Conservation (phyloP, 2,113 vertebrate species). For the Sylvia atricapilla region DNA sequence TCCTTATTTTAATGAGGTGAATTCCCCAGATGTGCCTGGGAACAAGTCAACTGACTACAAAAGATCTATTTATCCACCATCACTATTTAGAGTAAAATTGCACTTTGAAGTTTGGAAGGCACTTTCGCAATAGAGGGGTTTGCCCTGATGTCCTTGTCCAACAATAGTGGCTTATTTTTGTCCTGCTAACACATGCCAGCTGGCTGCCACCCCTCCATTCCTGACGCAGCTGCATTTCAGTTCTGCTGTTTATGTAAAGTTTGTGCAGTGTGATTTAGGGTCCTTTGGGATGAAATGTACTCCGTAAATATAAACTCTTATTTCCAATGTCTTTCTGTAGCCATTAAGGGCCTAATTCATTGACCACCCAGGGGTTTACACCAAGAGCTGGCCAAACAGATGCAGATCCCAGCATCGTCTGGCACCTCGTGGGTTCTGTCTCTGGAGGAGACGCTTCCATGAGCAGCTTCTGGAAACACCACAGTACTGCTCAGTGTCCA, state of each 20-base stretch:
- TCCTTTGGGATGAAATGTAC: slow-evolving; percentile 33
- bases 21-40: not conserved
- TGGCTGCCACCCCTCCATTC: slow-evolving; percentile 46
- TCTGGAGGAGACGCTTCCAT: not conserved
- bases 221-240: not conserved
- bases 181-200: slow-evolving; percentile 33
- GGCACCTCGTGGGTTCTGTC: not conserved
- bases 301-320: not conserved
- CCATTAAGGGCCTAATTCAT: not conserved
- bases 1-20: not conserved
- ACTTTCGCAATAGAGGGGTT: slow-evolving; percentile 36
- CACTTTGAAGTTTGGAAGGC: slow-evolving; percentile 10
- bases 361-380: not conserved
- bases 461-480: not conserved
- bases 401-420: not conserved
- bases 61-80: not conserved
- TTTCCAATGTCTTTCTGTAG: not conserved
- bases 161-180: slow-evolving; percentile 67
- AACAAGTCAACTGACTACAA: not conserved
- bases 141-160: slow-evolving; percentile 59
- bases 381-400: not conserved
- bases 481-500: not conserved
- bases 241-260: slow-evolving; percentile 50
- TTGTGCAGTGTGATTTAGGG: slow-evolving; percentile 37
- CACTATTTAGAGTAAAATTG: not conserved